A percentile compares a stretch with the other conserved stretches of the same genome.
Evolutionary conservation across 2,888 invertebrate species (phyloP).

Genomic region (Caenorhabditis afra): DNA sequence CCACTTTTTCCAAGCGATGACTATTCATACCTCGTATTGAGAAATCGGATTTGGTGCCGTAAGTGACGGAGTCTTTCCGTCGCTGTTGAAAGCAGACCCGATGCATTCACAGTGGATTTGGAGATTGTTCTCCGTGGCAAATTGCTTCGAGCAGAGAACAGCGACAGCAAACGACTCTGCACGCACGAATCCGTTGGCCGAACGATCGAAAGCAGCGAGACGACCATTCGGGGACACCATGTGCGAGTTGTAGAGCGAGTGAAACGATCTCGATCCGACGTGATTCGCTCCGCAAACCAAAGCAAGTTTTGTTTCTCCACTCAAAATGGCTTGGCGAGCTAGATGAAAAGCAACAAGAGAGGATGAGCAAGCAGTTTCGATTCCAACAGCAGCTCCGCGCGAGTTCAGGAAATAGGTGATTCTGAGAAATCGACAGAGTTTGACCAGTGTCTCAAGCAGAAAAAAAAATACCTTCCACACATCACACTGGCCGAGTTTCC

Average conservation of each 20-base stretch:
- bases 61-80: slow-evolving; percentile 75
- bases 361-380: slow-evolving; percentile 97
- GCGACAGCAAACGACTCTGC: slow-evolving; percentile 80
- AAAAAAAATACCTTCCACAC: slow-evolving; percentile 65
- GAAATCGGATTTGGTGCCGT: slow-evolving; percentile 71
- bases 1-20: not conserved
- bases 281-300: slow-evolving; percentile 78
- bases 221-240: slow-evolving; percentile 76
- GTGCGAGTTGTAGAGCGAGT: slow-evolving; percentile 74
- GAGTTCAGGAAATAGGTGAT: slow-evolving; percentile 95
- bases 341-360: slow-evolving; percentile 85
- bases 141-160: slow-evolving; percentile 64
- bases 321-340: slow-evolving; percentile 85
- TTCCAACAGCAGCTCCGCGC: slow-evolving; percentile 91
- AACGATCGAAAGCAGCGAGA: slow-evolving; percentile 79
- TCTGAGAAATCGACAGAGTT: too few relatives aligned
- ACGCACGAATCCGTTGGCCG: slow-evolving; percentile 80
- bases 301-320: slow-evolving; percentile 87
- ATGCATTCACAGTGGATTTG: slow-evolving; percentile 55
- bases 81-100: slow-evolving; percentile 74
- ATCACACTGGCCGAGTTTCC: slow-evolving; percentile 68
- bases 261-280: slow-evolving; percentile 69
- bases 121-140: slow-evolving; percentile 56
- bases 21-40: slow-evolving; percentile 58
- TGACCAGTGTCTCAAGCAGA: too few relatives aligned